Evolutionary conservation across 1,140 invertebrate genomes (phyloP), one percentile per base, ranked within the genome.

Genomic region (Zelostemma sp.): DNA sequence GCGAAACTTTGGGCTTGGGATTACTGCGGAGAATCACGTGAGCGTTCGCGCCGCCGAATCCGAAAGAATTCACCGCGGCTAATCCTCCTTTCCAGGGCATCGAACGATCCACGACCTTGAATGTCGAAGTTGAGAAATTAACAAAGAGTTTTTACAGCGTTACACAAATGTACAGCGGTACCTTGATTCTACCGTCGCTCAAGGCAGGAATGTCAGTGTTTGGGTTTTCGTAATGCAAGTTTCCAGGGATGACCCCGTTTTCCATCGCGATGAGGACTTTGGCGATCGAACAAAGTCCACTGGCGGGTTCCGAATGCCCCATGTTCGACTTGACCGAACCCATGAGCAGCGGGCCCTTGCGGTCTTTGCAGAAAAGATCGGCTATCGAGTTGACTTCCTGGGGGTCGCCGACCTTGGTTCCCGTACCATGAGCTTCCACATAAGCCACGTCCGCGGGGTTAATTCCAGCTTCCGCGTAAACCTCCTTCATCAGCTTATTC

Each of bases 1-100:
- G 86, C 0, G 87, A 83, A 2, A 83, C 73, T 78, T 93, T 92
- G 15, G 89, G 88, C 76, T 93, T 93, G 0, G 90, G 89, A 77
- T 94, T 93, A 0, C 92, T 92, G 73, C 92, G 90, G 0, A 99
- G 85, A 50, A 99, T 86, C 0, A 95, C 84, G 83, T 99, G 97
- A 11, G 94, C 96, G 86, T 99, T 99, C 16, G 96, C 95, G 46
- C 97, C 97, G 55, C 97, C 97, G 86, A 99, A 99, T 14, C 97
- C 97, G 84, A 99, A 99, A 1, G 95, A 98, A 84, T 98, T 99
- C 1, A 99, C 77, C 4, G 90, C 97, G 28, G 95, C 90, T 16
- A 95, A 85, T 9, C 95, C 94, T 12, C 95, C 95, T 28, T 93
- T 91, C 91, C 94, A 97, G 11, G 90, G 88, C 41, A 88, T 91